Evolutionary conservation across 2,113 vertebrate species (phyloP).

Genomic region (Tetraodon nigroviridis): DNA sequence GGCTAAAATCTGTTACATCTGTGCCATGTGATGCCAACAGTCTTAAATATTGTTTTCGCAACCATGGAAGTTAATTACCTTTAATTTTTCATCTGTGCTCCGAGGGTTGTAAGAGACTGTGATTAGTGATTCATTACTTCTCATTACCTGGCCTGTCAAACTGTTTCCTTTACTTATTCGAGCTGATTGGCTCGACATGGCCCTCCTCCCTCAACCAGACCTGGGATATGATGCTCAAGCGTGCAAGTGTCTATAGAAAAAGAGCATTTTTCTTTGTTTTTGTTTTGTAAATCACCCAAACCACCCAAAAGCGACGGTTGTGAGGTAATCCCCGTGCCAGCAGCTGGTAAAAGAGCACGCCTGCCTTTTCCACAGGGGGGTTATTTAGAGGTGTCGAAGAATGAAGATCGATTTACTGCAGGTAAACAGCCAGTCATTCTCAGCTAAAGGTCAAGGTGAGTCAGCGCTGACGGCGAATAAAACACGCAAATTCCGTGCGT

Average conservation of each 20-base stretch:
- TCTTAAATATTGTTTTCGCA: constrained; percentile 75
- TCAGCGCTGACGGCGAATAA: constrained; percentile 29
- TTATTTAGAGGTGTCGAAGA: constrained; percentile 53
- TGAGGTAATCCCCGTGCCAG: constrained; percentile 8
- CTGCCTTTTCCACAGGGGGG: constrained; percentile 31
- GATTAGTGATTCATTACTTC: constrained; percentile 75
- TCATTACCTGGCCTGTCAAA: constrained; percentile 74
- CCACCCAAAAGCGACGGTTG: constrained; percentile 11
- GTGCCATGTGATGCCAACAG: constrained; percentile 64
- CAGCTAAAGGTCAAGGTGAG: constrained; percentile 59
- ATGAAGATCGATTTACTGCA: constrained; percentile 55
- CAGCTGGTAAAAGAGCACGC: constrained; percentile 18
- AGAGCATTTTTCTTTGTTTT: too few relatives aligned
- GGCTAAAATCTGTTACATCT: constrained; percentile 62
- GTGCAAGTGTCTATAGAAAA: constrained; percentile 1
- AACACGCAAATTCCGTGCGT: constrained; percentile 26
- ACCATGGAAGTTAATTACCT: constrained; percentile 74
- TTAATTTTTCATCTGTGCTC: constrained; percentile 73
- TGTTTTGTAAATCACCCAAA: too few relatives aligned
- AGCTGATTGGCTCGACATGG: constrained; percentile 69
- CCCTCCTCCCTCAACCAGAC: constrained; percentile 56
- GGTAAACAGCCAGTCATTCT: constrained; percentile 50
- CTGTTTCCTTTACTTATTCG: constrained; percentile 76
- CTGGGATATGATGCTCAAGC: constrained; percentile 57
- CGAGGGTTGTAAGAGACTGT: constrained; percentile 66